Base-by-base conservation (phyloP, 64 coral and sea anemone species). In the Orbicella faveolata region DNA sequence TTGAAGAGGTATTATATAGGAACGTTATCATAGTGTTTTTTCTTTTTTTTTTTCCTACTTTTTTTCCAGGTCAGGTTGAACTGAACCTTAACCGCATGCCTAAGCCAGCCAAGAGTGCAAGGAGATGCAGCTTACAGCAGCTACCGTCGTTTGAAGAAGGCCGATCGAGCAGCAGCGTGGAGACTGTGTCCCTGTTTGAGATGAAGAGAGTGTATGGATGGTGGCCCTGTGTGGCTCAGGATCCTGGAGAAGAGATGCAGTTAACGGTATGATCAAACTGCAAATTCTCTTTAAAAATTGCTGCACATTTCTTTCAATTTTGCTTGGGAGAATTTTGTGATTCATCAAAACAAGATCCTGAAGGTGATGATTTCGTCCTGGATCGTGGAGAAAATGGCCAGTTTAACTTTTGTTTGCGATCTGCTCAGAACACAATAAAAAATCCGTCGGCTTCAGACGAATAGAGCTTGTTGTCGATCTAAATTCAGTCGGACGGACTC, bases 171-270 rank as follows among this genome's bases (percentile, higher is more conserved):
- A 97, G 95, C 34, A 83, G 44, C 10, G 17, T 97, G 23, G 95
- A 94, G 64, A 88, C 87, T 1, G 95, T 97, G 68, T 97, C 95
- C 0, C 79, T 99, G 18, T 99, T 99, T 64, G 94, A 99, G 36
- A 92, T 93, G 79, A 99, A 99, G 74, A 77, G 97, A 30, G 94
- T 99, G 4, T 99, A 99, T 37, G 97, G 97, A 6, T 99, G 97
- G 97, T 99, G 97, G 97, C 97, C 97, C 13, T 94, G 94, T 59
- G 77, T 93, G 21, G 84, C 88, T 30, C 94, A 99, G 53, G 97
- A 99, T 67, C 34, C 65, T 33, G 91, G 93, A 33, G 97, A 99
- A 16, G 92, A 94, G 88, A 96, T 94, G 86, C 94, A 95, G 68
- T 75, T 99, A 25, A 90, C 97, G 63, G 97, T 99, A 86, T 90